A percentile compares a stretch with the other conserved stretches of the same genome.
Conservation (phyloP, 1,140 invertebrate species). For the Harlomillsia oculata region DNA sequence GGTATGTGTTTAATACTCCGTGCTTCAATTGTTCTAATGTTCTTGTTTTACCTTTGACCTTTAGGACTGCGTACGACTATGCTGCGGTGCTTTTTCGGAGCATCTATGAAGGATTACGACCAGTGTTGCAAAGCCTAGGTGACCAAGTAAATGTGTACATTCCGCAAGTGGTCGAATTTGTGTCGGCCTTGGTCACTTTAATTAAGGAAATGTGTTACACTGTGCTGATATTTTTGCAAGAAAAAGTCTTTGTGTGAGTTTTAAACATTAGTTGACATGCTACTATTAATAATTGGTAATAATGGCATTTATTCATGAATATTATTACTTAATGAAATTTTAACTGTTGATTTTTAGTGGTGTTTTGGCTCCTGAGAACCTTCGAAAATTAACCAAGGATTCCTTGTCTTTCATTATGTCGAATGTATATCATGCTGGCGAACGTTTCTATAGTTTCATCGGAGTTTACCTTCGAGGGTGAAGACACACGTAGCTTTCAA, state of each 20-base stretch:
- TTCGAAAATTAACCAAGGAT: conserved; percentile 31
- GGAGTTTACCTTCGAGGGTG: too few species aligned
- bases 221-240: conserved; percentile 10
- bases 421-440: conserved; percentile 5
- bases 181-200: neutral
- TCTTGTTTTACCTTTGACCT: neutral
- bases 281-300: neutral
- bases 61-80: conserved; percentile 12
- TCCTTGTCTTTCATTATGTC: conserved; percentile 27
- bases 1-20: neutral
- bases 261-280: neutral
- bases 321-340: neutral
- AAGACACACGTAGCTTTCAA: too few species aligned
- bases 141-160: conserved; percentile 33
- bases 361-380: conserved; percentile 26
- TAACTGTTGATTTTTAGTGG: conserved; percentile 17
- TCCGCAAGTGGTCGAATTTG: conserved; percentile 27
- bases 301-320: neutral
- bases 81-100: conserved; percentile 25
- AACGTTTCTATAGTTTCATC: conserved; percentile 14
- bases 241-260: conserved; percentile 34
- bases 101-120: conserved; percentile 32
- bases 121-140: conserved; percentile 34
- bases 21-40: neutral
- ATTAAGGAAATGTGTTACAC: neutral